Base-by-base conservation (phyloP, 2,797 vertebrate species). In the Acanthopagrus latus region DNA sequence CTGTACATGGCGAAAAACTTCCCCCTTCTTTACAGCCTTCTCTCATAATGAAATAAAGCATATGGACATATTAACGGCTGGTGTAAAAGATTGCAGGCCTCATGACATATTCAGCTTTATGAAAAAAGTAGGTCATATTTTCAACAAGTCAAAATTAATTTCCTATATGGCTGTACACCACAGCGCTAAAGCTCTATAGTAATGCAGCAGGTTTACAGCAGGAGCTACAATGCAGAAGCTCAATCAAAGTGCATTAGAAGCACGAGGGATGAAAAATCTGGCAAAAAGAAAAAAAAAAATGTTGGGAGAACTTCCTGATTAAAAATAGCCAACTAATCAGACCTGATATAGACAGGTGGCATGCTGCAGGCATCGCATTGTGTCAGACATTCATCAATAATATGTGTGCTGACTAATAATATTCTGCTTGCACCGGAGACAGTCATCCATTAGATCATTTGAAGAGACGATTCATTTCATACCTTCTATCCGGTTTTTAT, bases 71-170 rank as follows among this genome's bases (percentile, higher is more conserved):
- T 81, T 70, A 88, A 87, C 67, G 44, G 51, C 63, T 73, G 51
- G 25, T 54, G 73, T 75, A 74, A 82, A 86, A 88, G 56, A 77
- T 64, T 84, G 76, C 62, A 64, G 67, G 50, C 54, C 65, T 73
- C 55, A 64, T 64, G 59, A 74, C 41, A 69, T 76, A 76, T 78
- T 89, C 67, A 20, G 48, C 38, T 77, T 79, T 51, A 75, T 77
- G 63, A 85, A 78, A 78, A 89, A 90, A 86, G 59, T 86, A 75
- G 80, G 85, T 83, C 68, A 89, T 78, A 79, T 74, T 84, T 85
- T 77, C 52, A 78, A 44, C 1, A 4, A 23, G 38, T 66, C 51
- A 64, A 78, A 80, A 84, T 79, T 41, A 43, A 84, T 84, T 77
- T 74, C 41, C 48, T 64, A 47, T 68, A 71, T 71, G 21, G 44